phyloP scores from a whole-genome alignment of 2,797 vertebrate species.

The Odontamblyopus lacepedii region DNA sequence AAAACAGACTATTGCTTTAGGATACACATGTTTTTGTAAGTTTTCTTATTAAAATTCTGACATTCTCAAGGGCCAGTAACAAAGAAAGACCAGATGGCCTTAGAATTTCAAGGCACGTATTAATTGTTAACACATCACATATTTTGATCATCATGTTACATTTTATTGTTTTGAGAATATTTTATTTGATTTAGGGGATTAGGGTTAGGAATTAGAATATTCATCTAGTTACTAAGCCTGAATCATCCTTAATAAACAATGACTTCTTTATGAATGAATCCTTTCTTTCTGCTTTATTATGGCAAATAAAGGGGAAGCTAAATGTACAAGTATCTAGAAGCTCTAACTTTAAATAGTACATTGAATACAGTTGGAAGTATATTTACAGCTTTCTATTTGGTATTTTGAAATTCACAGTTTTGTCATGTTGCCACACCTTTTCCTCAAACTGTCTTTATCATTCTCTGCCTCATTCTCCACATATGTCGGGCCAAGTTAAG shows the following conservation, averaged over 20 bases:
- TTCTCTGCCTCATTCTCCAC: conserved; percentile 21
- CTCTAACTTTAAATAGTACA: too few species aligned
- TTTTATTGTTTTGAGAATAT: too few species aligned
- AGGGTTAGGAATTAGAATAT: too few species aligned
- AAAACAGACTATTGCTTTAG: neutral
- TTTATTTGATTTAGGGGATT: too few species aligned
- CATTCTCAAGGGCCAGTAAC: neutral
- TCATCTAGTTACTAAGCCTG: too few species aligned
- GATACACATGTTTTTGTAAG: neutral
- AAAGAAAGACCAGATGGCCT: neutral
- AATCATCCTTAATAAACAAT: too few species aligned
- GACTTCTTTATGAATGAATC: too few species aligned
- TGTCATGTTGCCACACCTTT: neutral
- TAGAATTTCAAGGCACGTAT: neutral
- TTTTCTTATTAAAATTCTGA: neutral
- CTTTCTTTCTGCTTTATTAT: too few species aligned
- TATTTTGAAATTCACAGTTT: neutral
- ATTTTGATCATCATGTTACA: too few species aligned
- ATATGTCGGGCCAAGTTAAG: conserved; percentile 37
- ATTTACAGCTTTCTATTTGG: neutral
- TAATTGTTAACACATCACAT: too few species aligned
- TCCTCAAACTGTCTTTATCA: neutral
- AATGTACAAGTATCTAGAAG: too few species aligned
- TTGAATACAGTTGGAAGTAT: neutral
- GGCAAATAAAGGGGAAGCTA: too few species aligned